Evolutionary conservation across 2,888 invertebrate genomes (phyloP).

Genomic region (Drosophila neonasuta): DNA sequence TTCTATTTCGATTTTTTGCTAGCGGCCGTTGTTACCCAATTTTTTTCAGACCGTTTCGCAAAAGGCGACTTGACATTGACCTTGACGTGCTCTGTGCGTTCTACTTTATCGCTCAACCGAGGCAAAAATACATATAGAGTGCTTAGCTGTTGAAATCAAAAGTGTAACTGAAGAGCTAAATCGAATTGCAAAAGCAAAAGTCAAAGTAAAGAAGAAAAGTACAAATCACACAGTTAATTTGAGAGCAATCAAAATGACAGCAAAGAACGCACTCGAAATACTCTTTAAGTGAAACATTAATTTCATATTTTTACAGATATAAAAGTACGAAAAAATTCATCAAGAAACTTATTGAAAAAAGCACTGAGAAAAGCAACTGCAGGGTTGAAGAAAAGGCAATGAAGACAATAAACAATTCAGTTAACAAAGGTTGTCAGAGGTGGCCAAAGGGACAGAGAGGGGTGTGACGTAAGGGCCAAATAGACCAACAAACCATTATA

Average conservation of each 20-base stretch:
- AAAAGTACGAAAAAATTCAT: too few relatives aligned
- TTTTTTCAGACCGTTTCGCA: constrained; percentile 26
- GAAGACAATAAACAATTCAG: constrained; percentile 23
- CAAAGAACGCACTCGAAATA: constrained; percentile 6
- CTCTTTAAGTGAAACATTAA: not conserved
- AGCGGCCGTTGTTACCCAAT: constrained; percentile 44
- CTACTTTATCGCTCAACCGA: constrained; percentile 56
- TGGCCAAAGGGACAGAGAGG: not conserved
- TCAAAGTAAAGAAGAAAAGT: constrained; percentile 26
- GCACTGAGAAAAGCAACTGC: not conserved
- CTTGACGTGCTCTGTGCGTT: constrained; percentile 49
- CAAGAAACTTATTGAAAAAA: not conserved
- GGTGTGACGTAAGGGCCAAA: not conserved
- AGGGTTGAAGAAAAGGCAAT: constrained; percentile 10
- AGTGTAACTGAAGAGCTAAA: constrained; percentile 51
- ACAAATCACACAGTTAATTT: constrained; percentile 51
- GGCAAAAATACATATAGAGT: constrained; percentile 32
- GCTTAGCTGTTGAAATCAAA: constrained; percentile 59
- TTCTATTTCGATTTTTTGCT: constrained; percentile 40
- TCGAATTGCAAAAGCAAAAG: constrained; percentile 40
- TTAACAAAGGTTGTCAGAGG: constrained; percentile 6
- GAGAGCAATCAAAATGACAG: constrained; percentile 12
- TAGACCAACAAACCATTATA: constrained; percentile 54
- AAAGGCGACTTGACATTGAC: constrained; percentile 57
- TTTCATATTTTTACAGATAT: not conserved